phyloP scores from a whole-genome alignment of 2,797 vertebrate species.

The Huso huso region DNA sequence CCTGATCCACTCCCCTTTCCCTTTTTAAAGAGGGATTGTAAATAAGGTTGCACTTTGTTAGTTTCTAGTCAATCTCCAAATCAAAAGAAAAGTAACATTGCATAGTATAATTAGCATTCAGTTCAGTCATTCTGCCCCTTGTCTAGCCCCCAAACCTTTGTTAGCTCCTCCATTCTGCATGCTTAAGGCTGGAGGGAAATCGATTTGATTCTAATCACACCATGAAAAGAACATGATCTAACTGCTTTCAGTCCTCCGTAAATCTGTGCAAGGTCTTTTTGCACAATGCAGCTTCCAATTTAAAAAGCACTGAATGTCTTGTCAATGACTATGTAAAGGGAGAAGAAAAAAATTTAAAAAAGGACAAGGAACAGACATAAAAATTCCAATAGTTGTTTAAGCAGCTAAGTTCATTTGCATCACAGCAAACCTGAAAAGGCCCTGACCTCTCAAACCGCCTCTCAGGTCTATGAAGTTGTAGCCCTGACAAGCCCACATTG shows the following conservation, averaged over 20 bases:
- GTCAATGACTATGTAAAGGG: conserved; percentile 98
- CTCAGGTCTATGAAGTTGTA: conserved; percentile 89
- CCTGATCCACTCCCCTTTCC: too few relatives aligned
- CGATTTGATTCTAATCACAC: conserved; percentile 99
- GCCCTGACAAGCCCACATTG: conserved; percentile 90
- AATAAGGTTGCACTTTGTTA: conserved; percentile 34
- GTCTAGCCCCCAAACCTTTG: conserved; percentile 86
- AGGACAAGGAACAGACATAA: conserved; percentile 90
- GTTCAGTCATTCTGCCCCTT: conserved; percentile 83
- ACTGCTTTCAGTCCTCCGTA: conserved; percentile 97
- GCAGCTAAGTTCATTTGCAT: conserved; percentile 97
- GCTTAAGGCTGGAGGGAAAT: conserved; percentile 88
- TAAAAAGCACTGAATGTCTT: conserved; percentile 98
- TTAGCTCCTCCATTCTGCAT: conserved; percentile 85
- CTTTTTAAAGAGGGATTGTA: too few relatives aligned
- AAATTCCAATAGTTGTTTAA: conserved; percentile 99
- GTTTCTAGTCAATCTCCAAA: conserved; percentile 72
- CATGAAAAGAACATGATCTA: conserved; percentile 99
- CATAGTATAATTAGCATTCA: conserved; percentile 95
- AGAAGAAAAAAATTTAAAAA: conserved; percentile 37
- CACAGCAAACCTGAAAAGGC: conserved; percentile 91
- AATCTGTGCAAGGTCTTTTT: conserved; percentile 90
- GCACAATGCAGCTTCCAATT: conserved; percentile 95
- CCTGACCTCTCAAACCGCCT: conserved; percentile 93
- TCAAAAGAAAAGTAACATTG: conserved; percentile 53